Conservation (phyloP, 1,140 invertebrate species). For the Eumaeus atala region DNA sequence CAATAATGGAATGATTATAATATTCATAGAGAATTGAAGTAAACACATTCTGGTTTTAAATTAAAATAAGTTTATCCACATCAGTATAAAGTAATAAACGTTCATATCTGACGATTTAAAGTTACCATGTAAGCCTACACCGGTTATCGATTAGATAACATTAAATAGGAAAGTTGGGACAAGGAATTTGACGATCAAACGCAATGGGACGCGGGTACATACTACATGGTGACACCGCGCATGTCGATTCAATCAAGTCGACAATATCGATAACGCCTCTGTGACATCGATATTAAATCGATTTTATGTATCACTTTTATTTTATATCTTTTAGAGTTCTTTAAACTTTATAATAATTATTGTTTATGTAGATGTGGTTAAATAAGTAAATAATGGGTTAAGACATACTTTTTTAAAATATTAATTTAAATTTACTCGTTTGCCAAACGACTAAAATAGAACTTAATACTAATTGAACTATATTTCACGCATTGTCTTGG, state of each 20-base stretch:
- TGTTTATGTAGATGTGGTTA: too few relatives aligned
- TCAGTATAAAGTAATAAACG: slow-evolving; percentile 18
- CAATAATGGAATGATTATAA: too few relatives aligned
- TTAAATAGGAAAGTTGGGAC: slow-evolving; percentile 54
- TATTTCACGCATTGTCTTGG: too few relatives aligned
- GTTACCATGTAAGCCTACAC: slow-evolving; percentile 39
- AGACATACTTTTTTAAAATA: too few relatives aligned
- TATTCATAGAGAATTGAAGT: too few relatives aligned
- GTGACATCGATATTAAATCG: slow-evolving; percentile 5
- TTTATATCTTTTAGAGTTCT: not conserved
- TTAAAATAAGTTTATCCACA: slow-evolving; percentile 2
- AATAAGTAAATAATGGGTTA: too few relatives aligned
- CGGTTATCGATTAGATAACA: slow-evolving; percentile 42
- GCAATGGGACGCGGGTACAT: slow-evolving; percentile 40
- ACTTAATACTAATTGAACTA: too few relatives aligned
- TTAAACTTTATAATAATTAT: too few relatives aligned
- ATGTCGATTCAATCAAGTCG: slow-evolving; percentile 27
- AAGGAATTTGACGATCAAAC: slow-evolving; percentile 50
- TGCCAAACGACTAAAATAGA: too few relatives aligned
- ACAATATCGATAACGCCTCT: slow-evolving; percentile 1
- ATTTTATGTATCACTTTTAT: not conserved
- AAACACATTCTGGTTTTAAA: not conserved
- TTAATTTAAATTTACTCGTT: too few relatives aligned
- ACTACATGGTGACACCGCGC: slow-evolving; percentile 26
- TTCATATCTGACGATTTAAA: slow-evolving; percentile 19